These are phyloP conservation scores for Acronicta psi DNA, from an alignment of 2,888 invertebrate species.

Conservation along the genomic window DNA sequence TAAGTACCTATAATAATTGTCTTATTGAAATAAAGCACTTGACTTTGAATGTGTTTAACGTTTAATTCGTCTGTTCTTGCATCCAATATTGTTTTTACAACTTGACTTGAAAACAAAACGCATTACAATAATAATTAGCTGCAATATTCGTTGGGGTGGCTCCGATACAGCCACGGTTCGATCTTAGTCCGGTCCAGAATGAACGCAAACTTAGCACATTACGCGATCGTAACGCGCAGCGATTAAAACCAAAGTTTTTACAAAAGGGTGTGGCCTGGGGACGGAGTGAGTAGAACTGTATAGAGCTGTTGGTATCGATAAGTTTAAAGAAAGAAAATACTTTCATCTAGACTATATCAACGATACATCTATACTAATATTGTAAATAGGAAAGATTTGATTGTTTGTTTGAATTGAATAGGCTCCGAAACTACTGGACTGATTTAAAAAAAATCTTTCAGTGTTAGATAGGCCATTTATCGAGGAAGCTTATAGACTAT, in stretches of 20 bases:
- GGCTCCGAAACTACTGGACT: too few species aligned
- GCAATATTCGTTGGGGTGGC: slow-evolving; percentile 26
- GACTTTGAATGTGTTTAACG: neutral
- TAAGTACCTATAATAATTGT: too few species aligned
- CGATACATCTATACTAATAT: too few species aligned
- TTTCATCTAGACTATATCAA: too few species aligned
- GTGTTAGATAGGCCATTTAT: too few species aligned
- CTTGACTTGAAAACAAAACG: slow-evolving; percentile 34
- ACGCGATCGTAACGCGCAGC: slow-evolving; percentile 82
- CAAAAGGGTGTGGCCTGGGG: slow-evolving; percentile 74
- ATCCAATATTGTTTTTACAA: slow-evolving; percentile 11
- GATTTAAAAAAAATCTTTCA: too few species aligned
- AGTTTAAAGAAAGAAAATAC: too few species aligned
- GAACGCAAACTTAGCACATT: slow-evolving; percentile 78
- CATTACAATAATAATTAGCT: slow-evolving; percentile 47
- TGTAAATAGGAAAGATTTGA: too few species aligned
- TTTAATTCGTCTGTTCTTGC: neutral
- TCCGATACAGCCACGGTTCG: slow-evolving; percentile 24
- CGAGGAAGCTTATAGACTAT: too few species aligned
- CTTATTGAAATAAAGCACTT: too few species aligned
- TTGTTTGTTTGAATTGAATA: too few species aligned
- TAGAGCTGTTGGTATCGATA: slow-evolving; percentile 65
- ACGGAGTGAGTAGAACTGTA: slow-evolving; percentile 48
- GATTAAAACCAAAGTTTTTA: slow-evolving; percentile 86
- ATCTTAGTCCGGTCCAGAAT: slow-evolving; percentile 70